Percentiles rank a stretch among this genome's conserved stretches.
Evolutionary conservation across 35 echinoderm and acorn worm genomes (phyloP).

Genomic region (Chiridota heheva): DNA sequence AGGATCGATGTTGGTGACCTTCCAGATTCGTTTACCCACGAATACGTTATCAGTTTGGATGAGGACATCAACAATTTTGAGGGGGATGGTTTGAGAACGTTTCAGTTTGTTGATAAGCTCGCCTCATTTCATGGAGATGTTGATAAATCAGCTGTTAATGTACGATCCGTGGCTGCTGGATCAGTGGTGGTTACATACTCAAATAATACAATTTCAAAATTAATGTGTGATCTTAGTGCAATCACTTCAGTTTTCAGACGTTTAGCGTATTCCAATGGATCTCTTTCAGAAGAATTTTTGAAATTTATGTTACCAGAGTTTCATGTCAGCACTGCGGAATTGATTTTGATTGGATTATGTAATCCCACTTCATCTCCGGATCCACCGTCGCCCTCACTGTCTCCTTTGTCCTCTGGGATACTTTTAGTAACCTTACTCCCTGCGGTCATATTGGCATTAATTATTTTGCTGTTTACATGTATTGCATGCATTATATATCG

Average conservation of each 20-base stretch:
- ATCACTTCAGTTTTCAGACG: not conserved
- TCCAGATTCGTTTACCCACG: not conserved
- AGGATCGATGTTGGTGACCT: not conserved
- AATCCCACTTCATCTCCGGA: not conserved
- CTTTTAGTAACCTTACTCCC: not conserved
- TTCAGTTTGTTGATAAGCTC: not conserved
- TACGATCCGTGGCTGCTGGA: slow-evolving; percentile 3
- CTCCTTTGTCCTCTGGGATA: not conserved
- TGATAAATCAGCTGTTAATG: not conserved
- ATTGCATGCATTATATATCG: not conserved
- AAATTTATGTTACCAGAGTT: not conserved
- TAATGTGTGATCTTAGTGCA: not conserved
- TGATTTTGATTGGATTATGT: slow-evolving; percentile 9
- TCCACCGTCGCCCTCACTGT: not conserved
- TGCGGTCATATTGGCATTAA: not conserved
- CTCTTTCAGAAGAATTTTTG: slow-evolving; percentile 1
- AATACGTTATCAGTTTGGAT: not conserved
- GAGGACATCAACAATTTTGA: not conserved
- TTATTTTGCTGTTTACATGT: not conserved
- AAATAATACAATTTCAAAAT: slow-evolving; percentile 12
- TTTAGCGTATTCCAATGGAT: slow-evolving; percentile 6
- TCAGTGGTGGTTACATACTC: slow-evolving; percentile 6
- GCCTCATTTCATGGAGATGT: not conserved
- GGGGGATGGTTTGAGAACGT: not conserved
- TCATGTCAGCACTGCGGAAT: not conserved